These are phyloP conservation scores for Stegophylla sp. DNA, from an alignment of 2,888 invertebrate species.

Conservation along the genomic window DNA sequence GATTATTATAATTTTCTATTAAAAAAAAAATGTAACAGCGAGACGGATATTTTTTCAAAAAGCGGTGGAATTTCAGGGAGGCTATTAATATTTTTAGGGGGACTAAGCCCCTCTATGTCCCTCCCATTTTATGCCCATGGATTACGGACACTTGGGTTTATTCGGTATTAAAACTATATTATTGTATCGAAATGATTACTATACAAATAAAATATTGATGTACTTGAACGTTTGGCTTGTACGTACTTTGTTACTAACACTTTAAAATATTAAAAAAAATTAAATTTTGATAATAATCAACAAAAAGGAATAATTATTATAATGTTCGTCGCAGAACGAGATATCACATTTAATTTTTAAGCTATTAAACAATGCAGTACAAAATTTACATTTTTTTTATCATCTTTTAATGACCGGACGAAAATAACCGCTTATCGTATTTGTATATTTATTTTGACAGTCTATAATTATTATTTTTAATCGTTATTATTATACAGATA, in stretches of 20 bases:
- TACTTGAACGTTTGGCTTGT: neutral
- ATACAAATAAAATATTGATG: neutral
- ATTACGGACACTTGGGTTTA: no score
- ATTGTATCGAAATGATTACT: neutral
- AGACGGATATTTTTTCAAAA: no score
- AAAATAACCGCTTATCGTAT: conserved; percentile 17
- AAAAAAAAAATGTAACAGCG: no score
- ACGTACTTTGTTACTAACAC: no score
- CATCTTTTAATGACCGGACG: neutral
- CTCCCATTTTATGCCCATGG: no score
- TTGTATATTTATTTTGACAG: conserved; percentile 14
- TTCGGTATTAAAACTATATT: neutral
- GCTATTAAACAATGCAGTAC: neutral
- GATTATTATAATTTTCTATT: no score
- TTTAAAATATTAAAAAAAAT: no score
- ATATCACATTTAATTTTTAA: neutral
- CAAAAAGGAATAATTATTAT: neutral
- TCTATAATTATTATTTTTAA: neutral
- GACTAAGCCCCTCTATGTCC: no score
- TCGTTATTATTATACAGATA: neutral
- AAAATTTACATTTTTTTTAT: neutral
- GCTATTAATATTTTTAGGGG: no score
- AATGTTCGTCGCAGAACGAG: neutral
- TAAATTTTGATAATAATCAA: no score
- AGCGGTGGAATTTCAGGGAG: no score